Evolutionary conservation across 2,113 vertebrate species (phyloP).

Genomic region (Emydura subglobosa): DNA sequence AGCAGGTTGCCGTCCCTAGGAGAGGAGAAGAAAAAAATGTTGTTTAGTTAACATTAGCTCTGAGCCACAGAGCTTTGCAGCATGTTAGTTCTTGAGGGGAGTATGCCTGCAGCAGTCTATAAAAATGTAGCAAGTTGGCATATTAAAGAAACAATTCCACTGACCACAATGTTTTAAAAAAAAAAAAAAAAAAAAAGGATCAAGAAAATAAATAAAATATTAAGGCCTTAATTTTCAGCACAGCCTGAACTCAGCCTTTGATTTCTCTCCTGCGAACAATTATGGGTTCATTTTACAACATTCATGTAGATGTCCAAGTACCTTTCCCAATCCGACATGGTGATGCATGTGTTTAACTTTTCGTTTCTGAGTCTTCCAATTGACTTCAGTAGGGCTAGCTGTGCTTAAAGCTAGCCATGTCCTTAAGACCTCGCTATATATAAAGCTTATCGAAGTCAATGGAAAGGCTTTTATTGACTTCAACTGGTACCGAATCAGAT

Average conservation of each 20-base stretch:
- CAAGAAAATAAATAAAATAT: not conserved
- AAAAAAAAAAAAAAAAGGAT: not conserved
- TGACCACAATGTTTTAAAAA: not conserved
- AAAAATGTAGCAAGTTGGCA: not conserved
- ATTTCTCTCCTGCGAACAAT: not conserved
- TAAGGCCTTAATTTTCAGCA: not conserved
- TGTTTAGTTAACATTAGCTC: not conserved
- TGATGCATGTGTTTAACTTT: not conserved
- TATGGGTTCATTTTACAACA: not conserved
- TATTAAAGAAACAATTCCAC: not conserved
- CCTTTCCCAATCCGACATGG: not conserved
- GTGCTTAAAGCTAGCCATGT: not conserved
- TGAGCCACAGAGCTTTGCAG: not conserved
- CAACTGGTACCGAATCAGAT: rapidly evolving
- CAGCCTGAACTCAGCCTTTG: not conserved
- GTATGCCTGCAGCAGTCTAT: not conserved
- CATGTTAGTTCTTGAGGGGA: not conserved
- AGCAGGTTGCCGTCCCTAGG: not conserved
- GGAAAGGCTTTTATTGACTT: not conserved
- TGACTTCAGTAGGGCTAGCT: not conserved
- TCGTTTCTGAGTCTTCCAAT: not conserved
- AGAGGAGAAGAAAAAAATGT: not conserved
- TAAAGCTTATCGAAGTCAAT: not conserved
- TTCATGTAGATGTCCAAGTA: not conserved
- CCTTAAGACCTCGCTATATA: no score